Evolutionary conservation across 2,888 invertebrate genomes (phyloP), one percentile per base, ranked within the genome.

Genomic region (Tenthredo notha): DNA sequence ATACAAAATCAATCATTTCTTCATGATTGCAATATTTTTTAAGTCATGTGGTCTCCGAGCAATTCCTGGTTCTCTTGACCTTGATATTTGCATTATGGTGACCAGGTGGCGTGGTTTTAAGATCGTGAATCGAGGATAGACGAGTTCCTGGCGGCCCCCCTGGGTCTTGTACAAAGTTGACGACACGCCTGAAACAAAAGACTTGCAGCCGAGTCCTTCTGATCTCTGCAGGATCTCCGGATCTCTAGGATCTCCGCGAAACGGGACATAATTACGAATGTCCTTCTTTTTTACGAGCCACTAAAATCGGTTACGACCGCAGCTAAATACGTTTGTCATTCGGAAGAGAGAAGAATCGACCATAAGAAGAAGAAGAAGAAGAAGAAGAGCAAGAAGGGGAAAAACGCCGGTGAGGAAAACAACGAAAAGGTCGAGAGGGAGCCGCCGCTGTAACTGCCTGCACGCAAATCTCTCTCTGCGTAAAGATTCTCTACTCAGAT

Each of bases 391-490:
- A 50, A 40, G 25, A 75, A 25, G 25, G 74, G 47, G 33, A n/a
- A 61, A 21, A 65, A 80, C n/a, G 15, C 43, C 40, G 74, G 74
- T 43, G 6, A 50, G 21, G 58, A 61, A 47, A 80, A 65, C 29
- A 33, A 50, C 18, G 61, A 54, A 61, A 80, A 80, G 61, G 80
- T 58, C 61, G 37, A 87, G 90, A 90, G 84, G 86, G 84, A 85
- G 85, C 86, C 87, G 86, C 84, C 77, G 80, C n/a, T 21, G 72
- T 40, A 54, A 50, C 25, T 15, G 10, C 40, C 75, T 86, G 87
- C 90, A 88, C 89, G 90, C 88, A 88, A 90, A 90, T 89, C 86
- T 87, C 88, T 87, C 58, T 58, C 80, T 80, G 21, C 61, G 61
- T 50, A 80, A 61, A 80, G 58, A 61, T 61, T 61, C 80, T 80